Conservation (phyloP, 2,797 vertebrate genomes). For the Sebastes minor region DNA sequence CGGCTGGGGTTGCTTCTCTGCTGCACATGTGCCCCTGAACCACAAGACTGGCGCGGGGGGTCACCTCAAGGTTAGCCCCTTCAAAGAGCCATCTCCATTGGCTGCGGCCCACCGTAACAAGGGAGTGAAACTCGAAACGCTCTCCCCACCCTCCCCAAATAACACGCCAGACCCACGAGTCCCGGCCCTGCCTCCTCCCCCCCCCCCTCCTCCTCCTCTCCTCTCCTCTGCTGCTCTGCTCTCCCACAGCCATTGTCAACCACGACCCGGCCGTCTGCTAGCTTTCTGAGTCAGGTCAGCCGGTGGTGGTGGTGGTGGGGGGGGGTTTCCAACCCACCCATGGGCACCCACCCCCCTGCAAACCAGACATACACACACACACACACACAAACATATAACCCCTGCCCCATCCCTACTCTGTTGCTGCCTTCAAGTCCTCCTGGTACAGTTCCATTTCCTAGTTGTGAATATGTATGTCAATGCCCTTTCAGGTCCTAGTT, state of each 20-base stretch:
- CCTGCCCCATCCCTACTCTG: constrained; percentile 27
- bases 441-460: not conserved
- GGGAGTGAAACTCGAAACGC: constrained; percentile 71
- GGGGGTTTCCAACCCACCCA: not conserved
- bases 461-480: not conserved
- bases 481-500: not conserved
- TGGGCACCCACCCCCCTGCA: constrained; percentile 22
- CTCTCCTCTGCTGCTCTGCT: constrained; percentile 40
- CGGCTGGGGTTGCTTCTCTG: constrained; percentile 26
- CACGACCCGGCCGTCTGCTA: constrained; percentile 64
- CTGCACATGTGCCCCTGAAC: constrained; percentile 71
- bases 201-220: not conserved
- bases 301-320: not conserved
- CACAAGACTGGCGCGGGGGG: constrained; percentile 66
- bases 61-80: constrained; percentile 79
- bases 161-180: constrained; percentile 56
- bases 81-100: constrained; percentile 73
- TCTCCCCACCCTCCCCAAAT: constrained; percentile 57
- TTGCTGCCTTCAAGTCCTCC: constrained; percentile 51
- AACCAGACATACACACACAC: constrained; percentile 28
- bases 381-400: constrained; percentile 19
- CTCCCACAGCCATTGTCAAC: constrained; percentile 72
- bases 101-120: constrained; percentile 66
- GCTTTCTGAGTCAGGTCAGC: constrained; percentile 67
- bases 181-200: not conserved